Evolutionary conservation across 2,797 vertebrate genomes (phyloP).

Genomic region (Luscinia megarhynchos): DNA sequence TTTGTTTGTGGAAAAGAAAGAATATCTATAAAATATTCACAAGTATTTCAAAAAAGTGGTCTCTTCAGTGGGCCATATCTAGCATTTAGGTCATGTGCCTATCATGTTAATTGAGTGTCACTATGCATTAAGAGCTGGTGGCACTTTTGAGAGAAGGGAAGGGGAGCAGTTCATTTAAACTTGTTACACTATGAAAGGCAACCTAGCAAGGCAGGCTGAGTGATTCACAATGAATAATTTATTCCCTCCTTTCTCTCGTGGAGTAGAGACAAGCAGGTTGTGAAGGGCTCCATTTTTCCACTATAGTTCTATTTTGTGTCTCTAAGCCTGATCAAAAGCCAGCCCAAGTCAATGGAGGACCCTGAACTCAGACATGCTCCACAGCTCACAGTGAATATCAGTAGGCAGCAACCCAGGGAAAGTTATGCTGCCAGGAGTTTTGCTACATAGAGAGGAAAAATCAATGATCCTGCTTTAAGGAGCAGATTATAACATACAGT

Average conservation of each 20-base stretch:
- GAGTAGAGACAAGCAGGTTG: not conserved
- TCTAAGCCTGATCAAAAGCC: not conserved
- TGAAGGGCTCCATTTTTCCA: not conserved
- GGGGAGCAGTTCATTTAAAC: not conserved
- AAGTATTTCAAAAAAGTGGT: not conserved
- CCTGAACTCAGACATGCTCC: not conserved
- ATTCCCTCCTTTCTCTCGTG: not conserved
- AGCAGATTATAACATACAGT: not conserved
- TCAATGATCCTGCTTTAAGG: not conserved
- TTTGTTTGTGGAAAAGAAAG: not conserved
- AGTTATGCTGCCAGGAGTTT: not conserved
- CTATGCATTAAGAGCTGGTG: conserved; percentile 2
- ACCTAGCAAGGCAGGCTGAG: not conserved
- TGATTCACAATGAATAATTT: conserved; percentile 53
- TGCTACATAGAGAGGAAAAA: not conserved
- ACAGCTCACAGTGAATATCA: not conserved
- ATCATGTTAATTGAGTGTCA: conserved; percentile 26
- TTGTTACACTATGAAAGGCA: not conserved
- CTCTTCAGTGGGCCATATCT: not conserved
- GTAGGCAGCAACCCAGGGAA: not conserved
- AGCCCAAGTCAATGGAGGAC: not conserved
- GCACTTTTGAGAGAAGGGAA: not conserved
- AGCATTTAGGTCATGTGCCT: conserved; percentile 56
- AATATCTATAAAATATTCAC: conserved; percentile 32
- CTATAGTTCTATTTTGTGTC: not conserved